Base-by-base conservation (phyloP, 1,140 invertebrate species). In the Babylonia areolata region DNA sequence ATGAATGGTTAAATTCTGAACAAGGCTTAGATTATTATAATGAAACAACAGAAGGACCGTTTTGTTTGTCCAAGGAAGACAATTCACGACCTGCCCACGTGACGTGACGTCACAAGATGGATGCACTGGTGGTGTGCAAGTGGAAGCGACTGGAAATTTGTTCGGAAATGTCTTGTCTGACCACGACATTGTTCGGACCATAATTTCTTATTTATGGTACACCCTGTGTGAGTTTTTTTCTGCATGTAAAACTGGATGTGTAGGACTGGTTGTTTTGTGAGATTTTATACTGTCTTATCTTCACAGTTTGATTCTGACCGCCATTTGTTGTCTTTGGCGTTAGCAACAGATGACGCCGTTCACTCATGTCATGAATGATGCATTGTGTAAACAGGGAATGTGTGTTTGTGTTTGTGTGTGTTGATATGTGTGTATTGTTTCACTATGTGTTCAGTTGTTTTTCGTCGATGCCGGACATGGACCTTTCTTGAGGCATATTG, bases 91-190 rank as follows among this genome's bases (percentile, higher is more conserved):
- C 58, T 28, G 58, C 42, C 42, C 78, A 80, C 31, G 78, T 80
- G 78, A 80, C 31, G 2, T 80, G 78, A 80, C 78, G 78, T 80
- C 78, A 80, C 78, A 80, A 73, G 35, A 77, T 77, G 75, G 75
- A 39, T 77, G 15, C 75, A 73, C 71, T 73, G 9, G 17, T 40
- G 3, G 39, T 0, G 39, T 17, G 75, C 3, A 28, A 40, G 17
- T 39, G 33, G 11, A 20, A 20, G 37, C 37, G 37, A 77, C 15
- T 77, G 5, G 33, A 35, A 37, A 9, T 40, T 77, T 77, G 23
- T 23, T 15, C 37, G 17, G 6, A 37, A 15, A 77, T 37, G 3
- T 37, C 17, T 37, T 11, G 35, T 37, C 6, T 35, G 71, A 73
- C 11, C 71, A 73, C 20, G 75, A 40, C 75, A 42, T 40, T 40